Evolutionary conservation across 2,113 vertebrate species (phyloP), one percentile per base, ranked within the genome.

Genomic region (Indri indri): DNA sequence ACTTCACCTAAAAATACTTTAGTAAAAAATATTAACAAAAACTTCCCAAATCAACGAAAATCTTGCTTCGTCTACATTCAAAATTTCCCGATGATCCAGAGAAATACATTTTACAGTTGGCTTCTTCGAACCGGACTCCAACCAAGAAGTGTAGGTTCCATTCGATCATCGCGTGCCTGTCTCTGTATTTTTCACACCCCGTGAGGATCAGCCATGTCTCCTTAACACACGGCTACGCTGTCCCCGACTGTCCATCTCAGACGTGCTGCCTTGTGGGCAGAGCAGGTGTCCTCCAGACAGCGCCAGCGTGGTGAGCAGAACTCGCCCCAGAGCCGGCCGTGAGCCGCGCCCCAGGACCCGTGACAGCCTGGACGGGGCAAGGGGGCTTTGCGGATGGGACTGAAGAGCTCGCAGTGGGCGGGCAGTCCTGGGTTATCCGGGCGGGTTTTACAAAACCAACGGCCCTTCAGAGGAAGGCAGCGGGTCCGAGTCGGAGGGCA

Each of bases 331-430:
- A 37, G 8, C 13, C 1, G 10, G 5, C 79, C 71, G 2, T 0
- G 0, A 5, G 27, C 45, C 8, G 2, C 65, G 71, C 27, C 27
- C 27, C 2, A 3, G 59, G 32, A 16, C 50, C 63, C 5, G 3
- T 0, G 30, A 25, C 0, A 2, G 0, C 6, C 3, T 52, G 8
- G 30, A 20, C 4, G 1, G n/a, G 40, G 82, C 37, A 11, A 73
- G 1, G 40, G 23, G n/a, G 9, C 6, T 27, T 11, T 8, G 14
- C 30, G 1, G 23, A 9, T 14, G 57, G 16, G 80, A 27, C 11
- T 0, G 32, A 40, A 6, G 85, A 6, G 3, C 14, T 20, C 14
- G 45, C 34, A 59, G 8, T 5, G 34, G 22, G 47, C n/a, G n/a
- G n/a, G n/a, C n/a, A n/a, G n/a, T 1, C 61, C 52, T 30, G 34